phyloP scores from a whole-genome alignment of 1,140 invertebrate genomes.

The Bathynomus jamesi region DNA sequence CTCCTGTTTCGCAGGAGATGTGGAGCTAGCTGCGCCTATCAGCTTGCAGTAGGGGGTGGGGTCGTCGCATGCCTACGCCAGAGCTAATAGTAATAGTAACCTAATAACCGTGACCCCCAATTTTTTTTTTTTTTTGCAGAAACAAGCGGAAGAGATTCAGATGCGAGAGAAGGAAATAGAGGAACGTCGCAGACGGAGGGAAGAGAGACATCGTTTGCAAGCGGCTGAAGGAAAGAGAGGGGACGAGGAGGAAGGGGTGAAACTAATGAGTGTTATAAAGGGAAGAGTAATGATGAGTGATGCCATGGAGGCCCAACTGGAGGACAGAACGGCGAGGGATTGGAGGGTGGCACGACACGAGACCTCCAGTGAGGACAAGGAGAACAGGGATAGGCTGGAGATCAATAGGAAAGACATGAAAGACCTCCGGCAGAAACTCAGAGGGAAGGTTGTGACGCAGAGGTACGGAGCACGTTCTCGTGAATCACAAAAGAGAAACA shows the following conservation, averaged over 20 bases:
- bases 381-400: too few species aligned
- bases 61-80: not conserved
- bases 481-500: too few species aligned
- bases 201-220: slow-evolving; percentile 22
- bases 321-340: not conserved
- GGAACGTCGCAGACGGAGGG: slow-evolving; percentile 24
- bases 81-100: not conserved
- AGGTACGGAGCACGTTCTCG: too few species aligned
- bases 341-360: not conserved
- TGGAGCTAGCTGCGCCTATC: not conserved
- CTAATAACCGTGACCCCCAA: not conserved
- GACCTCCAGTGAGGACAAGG: not conserved
- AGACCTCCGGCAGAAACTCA: not conserved
- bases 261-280: not conserved
- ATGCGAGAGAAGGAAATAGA: slow-evolving; percentile 37
- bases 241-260: not conserved
- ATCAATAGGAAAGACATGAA: not conserved
- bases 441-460: too few species aligned
- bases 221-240: not conserved
- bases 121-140: slow-evolving; percentile 28
- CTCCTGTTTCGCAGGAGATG: not conserved
- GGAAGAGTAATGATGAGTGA: not conserved
- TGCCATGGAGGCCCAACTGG: not conserved
- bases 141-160: slow-evolving; percentile 51
- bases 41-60: not conserved